A percentile compares a stretch with the other conserved stretches of the same genome.
Conservation (phyloP, 2,888 invertebrate species). For the Agriotes lineatus region DNA sequence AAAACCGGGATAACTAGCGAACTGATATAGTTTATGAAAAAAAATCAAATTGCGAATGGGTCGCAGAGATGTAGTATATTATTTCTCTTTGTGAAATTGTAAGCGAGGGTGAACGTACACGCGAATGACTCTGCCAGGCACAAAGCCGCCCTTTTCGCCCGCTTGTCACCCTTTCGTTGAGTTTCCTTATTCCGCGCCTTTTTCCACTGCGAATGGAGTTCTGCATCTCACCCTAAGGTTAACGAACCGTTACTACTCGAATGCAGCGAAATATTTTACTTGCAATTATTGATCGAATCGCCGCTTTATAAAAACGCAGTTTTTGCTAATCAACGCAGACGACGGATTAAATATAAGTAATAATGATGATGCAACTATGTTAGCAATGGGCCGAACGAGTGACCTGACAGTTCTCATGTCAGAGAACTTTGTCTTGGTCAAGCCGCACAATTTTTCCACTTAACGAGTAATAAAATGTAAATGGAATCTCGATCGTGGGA, state of each 20-base stretch:
- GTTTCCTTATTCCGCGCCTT: constrained; percentile 19
- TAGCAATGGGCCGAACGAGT: background rate
- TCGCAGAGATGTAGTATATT: constrained; percentile 21
- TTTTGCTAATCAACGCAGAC: too few relatives aligned
- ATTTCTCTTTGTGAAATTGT: constrained; percentile 21
- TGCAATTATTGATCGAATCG: too few relatives aligned
- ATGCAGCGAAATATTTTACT: too few relatives aligned
- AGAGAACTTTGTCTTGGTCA: constrained; percentile 5
- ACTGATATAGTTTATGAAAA: constrained; percentile 2
- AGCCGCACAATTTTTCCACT: constrained; percentile 1
- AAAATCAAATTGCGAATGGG: constrained; percentile 22
- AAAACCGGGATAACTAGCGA: constrained; percentile 1
- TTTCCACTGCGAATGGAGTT: constrained; percentile 7
- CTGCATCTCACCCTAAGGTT: constrained; percentile 22
- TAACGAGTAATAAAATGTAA: background rate
- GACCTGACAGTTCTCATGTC: background rate
- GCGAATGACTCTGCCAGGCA: constrained; percentile 49
- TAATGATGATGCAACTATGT: constrained; percentile 17
- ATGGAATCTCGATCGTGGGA: constrained; percentile 13
- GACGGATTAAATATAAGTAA: too few relatives aligned
- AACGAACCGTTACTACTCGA: constrained; percentile 24
- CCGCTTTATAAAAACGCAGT: too few relatives aligned
- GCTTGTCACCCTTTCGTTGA: constrained; percentile 16
- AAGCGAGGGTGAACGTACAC: constrained; percentile 43
- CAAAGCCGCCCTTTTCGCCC: constrained; percentile 35